These are phyloP conservation scores for Pycnonotus jocosus DNA, from an alignment of 2,113 vertebrate genomes.

Conservation along the genomic window DNA sequence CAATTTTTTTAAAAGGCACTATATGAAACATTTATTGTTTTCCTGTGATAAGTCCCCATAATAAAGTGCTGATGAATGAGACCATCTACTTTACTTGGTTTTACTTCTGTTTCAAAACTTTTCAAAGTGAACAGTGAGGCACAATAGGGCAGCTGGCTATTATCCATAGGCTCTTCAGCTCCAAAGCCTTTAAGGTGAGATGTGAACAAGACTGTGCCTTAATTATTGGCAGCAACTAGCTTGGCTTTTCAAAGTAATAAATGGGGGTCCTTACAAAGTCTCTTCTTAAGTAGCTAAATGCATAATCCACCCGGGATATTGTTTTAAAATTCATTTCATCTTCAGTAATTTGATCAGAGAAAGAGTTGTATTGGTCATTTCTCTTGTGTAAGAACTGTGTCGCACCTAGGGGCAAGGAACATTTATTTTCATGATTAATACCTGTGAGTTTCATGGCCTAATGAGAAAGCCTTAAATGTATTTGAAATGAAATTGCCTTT, in stretches of 20 bases:
- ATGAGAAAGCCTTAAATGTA: slow-evolving; percentile 60
- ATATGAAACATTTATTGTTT: background rate
- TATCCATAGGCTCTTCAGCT: slow-evolving; percentile 6
- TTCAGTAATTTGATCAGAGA: slow-evolving; percentile 73
- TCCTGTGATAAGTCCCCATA: background rate
- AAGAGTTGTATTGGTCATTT: slow-evolving; percentile 62
- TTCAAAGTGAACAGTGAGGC: background rate
- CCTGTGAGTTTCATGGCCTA: slow-evolving; percentile 63
- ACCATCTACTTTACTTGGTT: background rate
- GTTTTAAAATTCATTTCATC: slow-evolving; percentile 75
- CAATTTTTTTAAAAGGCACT: background rate
- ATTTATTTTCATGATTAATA: slow-evolving; percentile 75
- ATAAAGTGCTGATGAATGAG: slow-evolving; percentile 5
- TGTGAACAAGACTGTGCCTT: slow-evolving; percentile 35
- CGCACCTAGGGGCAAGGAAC: slow-evolving; percentile 63
- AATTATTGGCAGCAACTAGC: slow-evolving; percentile 61
- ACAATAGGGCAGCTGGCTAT: slow-evolving; percentile 16
- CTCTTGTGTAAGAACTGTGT: slow-evolving; percentile 63
- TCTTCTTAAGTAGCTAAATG: slow-evolving; percentile 66
- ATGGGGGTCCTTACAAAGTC: slow-evolving; percentile 54
- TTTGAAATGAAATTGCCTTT: slow-evolving; percentile 50
- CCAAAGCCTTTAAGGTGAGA: slow-evolving; percentile 21
- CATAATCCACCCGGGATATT: slow-evolving; percentile 69
- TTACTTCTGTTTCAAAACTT: slow-evolving; percentile 15
- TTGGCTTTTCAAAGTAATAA: slow-evolving; percentile 66